These are phyloP conservation scores for Neolamprologus cancellatus DNA, from an alignment of 2,113 vertebrate species.

Conservation along the genomic window DNA sequence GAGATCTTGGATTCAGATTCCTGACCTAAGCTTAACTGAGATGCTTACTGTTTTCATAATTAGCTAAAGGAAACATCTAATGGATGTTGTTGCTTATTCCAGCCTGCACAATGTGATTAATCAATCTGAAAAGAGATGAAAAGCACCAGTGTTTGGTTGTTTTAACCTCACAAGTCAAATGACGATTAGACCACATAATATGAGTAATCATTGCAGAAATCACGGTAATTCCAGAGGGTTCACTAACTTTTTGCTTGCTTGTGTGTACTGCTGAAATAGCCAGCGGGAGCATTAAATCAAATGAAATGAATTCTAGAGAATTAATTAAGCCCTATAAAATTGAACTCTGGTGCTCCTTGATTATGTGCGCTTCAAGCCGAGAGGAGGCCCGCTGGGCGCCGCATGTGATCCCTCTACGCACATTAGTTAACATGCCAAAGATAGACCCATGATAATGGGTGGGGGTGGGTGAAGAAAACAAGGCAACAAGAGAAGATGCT, in stretches of 20 bases:
- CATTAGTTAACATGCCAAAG: conserved; percentile 25
- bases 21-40: not conserved
- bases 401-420: not conserved
- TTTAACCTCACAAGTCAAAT: not conserved
- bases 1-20: not conserved
- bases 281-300: conserved; percentile 21
- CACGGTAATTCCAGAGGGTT: not conserved
- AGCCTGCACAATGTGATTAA: not conserved
- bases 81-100: not conserved
- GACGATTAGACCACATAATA: not conserved
- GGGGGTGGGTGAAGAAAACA: not conserved
- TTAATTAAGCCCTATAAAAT: conserved; percentile 47
- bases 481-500: not conserved
- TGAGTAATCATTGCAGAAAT: not conserved
- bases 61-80: not conserved
- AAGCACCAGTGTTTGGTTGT: not conserved
- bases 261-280: not conserved
- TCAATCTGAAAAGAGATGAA: not conserved
- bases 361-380: conserved; percentile 19
- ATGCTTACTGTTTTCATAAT: not conserved
- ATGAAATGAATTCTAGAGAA: conserved; percentile 39
- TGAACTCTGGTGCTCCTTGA: conserved; percentile 39
- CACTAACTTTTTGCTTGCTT: not conserved
- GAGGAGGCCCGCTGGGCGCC: conserved; percentile 6
- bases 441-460: not conserved